phyloP scores from a whole-genome alignment of 1,140 invertebrate genomes.

The Sitobion miscanthi region DNA sequence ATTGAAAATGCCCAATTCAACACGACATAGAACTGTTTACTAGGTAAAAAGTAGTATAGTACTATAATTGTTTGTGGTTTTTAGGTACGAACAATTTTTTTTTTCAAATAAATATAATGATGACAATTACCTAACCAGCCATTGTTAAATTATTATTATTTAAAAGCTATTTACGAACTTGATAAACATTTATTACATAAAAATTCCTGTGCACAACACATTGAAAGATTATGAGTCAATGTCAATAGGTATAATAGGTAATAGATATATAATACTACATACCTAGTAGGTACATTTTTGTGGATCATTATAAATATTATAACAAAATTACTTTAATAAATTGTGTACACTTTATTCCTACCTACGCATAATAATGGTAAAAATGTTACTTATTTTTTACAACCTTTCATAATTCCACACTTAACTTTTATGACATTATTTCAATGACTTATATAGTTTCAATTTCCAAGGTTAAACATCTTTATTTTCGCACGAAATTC shows the following conservation, averaged over 20 bases:
- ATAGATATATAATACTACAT: neutral
- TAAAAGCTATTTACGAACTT: neutral
- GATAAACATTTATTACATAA: neutral
- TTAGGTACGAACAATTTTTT: neutral
- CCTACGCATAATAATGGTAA: neutral
- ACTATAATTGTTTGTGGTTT: neutral
- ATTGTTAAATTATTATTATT: neutral
- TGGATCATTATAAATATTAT: neutral
- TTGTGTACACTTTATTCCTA: neutral
- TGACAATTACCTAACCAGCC: neutral
- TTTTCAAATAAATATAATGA: neutral
- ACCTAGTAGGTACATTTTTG: neutral
- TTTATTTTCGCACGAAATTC: slow-evolving; percentile 33
- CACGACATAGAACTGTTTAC: neutral
- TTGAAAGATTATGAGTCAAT: neutral
- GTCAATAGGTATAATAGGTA: neutral
- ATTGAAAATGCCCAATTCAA: neutral
- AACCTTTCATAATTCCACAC: neutral
- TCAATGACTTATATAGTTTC: neutral
- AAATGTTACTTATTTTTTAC: neutral
- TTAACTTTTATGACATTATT: neutral
- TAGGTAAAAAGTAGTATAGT: neutral
- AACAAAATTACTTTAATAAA: neutral
- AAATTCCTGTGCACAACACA: neutral
- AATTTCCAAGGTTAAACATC: slow-evolving; percentile 33